phyloP scores from a whole-genome alignment of 2,797 vertebrate genomes.

The Poecilia wingei region DNA sequence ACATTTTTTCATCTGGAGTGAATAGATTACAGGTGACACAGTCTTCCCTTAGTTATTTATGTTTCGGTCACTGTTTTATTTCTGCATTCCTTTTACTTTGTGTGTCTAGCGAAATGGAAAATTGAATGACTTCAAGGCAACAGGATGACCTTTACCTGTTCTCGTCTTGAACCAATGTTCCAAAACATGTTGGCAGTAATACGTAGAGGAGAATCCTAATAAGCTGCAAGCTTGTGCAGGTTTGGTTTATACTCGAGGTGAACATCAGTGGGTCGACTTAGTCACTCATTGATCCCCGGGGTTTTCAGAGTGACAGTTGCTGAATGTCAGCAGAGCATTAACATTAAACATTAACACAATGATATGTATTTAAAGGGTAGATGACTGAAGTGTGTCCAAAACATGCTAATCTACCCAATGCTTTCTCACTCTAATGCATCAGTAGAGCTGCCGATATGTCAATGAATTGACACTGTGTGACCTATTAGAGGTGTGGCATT shows the following conservation, averaged over 20 bases:
- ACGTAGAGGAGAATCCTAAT: constrained; percentile 31
- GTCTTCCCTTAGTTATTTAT: constrained; percentile 41
- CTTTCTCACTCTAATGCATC: background rate
- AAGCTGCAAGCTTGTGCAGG: constrained; percentile 8
- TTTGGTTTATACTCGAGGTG: constrained; percentile 5
- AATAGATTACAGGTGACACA: constrained; percentile 53
- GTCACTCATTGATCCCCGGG: constrained; percentile 53
- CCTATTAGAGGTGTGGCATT: background rate
- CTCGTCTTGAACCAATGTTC: constrained; percentile 26
- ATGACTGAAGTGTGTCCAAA: constrained; percentile 4
- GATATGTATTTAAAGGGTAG: constrained; percentile 15
- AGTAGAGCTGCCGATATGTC: background rate
- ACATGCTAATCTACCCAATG: constrained; percentile 3
- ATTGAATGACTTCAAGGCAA: constrained; percentile 49
- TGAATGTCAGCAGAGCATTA: constrained; percentile 51
- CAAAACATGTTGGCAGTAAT: constrained; percentile 33
- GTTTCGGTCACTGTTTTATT: constrained; percentile 49
- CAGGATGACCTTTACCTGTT: constrained; percentile 61
- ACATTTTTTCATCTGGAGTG: constrained; percentile 25
- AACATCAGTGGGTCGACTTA: constrained; percentile 40
- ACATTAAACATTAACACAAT: constrained; percentile 32
- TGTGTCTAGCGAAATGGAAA: constrained; percentile 53
- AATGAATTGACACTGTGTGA: background rate
- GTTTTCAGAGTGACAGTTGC: constrained; percentile 47
- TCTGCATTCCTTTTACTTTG: constrained; percentile 29